Evolutionary conservation across 2,797 vertebrate species (phyloP).

Genomic region (Sebastes alutus): DNA sequence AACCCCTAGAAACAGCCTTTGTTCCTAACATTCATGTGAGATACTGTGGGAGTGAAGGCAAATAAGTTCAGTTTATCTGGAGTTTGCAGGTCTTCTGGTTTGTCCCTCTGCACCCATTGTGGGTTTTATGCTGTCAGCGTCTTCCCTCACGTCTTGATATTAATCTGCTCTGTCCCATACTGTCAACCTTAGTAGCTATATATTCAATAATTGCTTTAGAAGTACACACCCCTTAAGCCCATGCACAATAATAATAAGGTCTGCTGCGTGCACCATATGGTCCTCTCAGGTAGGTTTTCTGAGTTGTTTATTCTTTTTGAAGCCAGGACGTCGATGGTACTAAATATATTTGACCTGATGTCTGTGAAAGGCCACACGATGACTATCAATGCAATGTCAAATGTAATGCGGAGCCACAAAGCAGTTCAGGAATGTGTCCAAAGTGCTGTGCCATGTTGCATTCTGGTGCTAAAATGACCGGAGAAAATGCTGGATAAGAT

Average conservation of each 20-base stretch:
- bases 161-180: constrained; percentile 59
- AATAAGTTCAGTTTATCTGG: constrained; percentile 26
- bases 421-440: constrained; percentile 68
- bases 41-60: not conserved
- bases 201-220: constrained; percentile 71
- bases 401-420: constrained; percentile 76
- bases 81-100: constrained; percentile 38
- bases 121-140: constrained; percentile 51
- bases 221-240: constrained; percentile 56
- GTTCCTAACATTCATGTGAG: not conserved
- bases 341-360: constrained; percentile 53
- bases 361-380: constrained; percentile 48
- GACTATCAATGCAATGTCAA: constrained; percentile 74
- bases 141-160: constrained; percentile 47
- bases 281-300: constrained; percentile 27
- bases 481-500: constrained; percentile 60
- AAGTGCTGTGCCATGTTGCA: constrained; percentile 61
- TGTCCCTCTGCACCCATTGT: constrained; percentile 35
- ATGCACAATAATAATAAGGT: constrained; percentile 44
- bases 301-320: constrained; percentile 40
- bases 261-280: constrained; percentile 30
- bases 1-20: not conserved
- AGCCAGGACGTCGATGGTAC: not conserved
- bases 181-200: constrained; percentile 55
- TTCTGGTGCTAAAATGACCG: constrained; percentile 70